Base-by-base conservation (phyloP, 2,888 invertebrate species). In the Eilema depressum region DNA sequence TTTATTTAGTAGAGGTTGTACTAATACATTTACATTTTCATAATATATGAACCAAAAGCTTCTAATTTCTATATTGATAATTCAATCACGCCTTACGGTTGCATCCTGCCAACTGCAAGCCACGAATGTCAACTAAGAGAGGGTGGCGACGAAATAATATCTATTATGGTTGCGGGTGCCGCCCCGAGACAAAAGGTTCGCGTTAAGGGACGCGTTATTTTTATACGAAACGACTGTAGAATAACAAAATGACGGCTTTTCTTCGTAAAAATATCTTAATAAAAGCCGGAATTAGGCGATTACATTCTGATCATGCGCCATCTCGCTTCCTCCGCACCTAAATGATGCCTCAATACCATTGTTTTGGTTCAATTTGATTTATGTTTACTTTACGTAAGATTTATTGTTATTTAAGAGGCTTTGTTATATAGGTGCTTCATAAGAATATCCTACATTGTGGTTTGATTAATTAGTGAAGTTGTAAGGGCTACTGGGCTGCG, bases 231-330 rank as follows among this genome's bases (percentile, higher is more conserved):
- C 95, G 93, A 85, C 84, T 78, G 76, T 87, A 87, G 95, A 94
- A 95, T 95, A 95, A 90, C 91, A 94, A 95, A 88, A 86, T 82
- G 76, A 83, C 85, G 81, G 84, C 81, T 85, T 92, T 93, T 92
- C 91, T 90, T 88, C 90, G 91, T 91, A 94, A 93, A 86, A 89
- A 94, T 93, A 91, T 93, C 93, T 93, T 93, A 91, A 93, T 93
- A 93, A 91, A 92, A 88, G 83, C 87, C 89, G 90, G 90, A 92
- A 93, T 92, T 86, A 89, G 85, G 85, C 85, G 87, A 92, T 93
- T 91, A 90, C 85, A 93, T 94, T 95, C 93, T 88, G 92, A 92
- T 93, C 95, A 94, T 92, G 94, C 85, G 75, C 89, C 86, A 83
- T 84, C 86, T 79, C 83, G 90, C 89, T 93, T 93, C 94, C 93